Evolutionary conservation across 2,797 vertebrate genomes (phyloP).

Genomic region (Parauchenoglanis punctatus): DNA sequence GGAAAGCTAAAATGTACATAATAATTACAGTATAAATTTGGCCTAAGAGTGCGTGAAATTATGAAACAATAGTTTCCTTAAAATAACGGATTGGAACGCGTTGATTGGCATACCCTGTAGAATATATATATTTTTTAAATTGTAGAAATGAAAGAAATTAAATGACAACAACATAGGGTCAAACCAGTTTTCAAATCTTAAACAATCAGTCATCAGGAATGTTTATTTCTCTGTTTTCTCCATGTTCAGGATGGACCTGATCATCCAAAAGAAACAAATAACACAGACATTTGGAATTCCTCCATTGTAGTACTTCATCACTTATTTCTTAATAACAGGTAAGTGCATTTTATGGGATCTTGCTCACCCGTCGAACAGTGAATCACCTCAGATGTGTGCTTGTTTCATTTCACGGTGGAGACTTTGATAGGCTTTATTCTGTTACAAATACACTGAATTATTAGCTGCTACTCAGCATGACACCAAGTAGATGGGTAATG

Average conservation of each 20-base stretch:
- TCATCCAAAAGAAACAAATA: constrained; percentile 22
- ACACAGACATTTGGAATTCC: constrained; percentile 32
- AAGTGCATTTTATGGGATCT: constrained; percentile 13
- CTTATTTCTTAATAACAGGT: constrained; percentile 18
- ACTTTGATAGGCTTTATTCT: constrained; percentile 57
- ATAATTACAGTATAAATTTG: constrained; percentile 16
- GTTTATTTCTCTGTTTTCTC: constrained; percentile 16
- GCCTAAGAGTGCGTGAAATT: background rate
- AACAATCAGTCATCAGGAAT: constrained; percentile 31
- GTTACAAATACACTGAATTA: constrained; percentile 65
- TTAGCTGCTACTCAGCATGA: constrained; percentile 64
- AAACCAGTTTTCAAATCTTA: constrained; percentile 20
- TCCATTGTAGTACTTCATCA: constrained; percentile 27
- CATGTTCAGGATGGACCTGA: constrained; percentile 24
- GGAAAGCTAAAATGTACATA: constrained; percentile 20
- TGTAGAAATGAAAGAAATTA: background rate
- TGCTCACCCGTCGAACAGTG: background rate
- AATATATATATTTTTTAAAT: background rate
- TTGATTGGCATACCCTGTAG: background rate
- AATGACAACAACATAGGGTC: constrained; percentile 15
- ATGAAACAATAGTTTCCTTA: constrained; percentile 1
- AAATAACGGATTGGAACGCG: background rate
- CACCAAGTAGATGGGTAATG: constrained; percentile 56
- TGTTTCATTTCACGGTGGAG: constrained; percentile 64
- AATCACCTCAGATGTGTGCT: constrained; percentile 59